Percentiles rank a stretch among this genome's conserved stretches.
These are phyloP conservation scores for Trachymyrmex septentrionalis DNA, from an alignment of 1,140 invertebrate genomes.

Conservation along the genomic window DNA sequence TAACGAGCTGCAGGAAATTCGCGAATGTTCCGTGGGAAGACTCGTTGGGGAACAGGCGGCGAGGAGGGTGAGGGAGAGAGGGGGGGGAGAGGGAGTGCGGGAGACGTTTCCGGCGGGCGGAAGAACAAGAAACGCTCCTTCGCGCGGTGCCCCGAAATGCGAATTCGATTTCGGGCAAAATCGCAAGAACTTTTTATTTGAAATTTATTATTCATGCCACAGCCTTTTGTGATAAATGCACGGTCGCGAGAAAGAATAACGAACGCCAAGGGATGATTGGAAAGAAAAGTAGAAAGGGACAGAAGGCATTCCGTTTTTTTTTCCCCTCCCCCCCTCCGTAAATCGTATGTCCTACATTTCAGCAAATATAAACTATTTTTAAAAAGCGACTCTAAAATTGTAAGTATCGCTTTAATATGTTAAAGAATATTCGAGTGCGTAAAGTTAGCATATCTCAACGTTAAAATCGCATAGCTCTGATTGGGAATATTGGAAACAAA, in stretches of 20 bases:
- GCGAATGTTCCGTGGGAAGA: slow-evolving; percentile 53
- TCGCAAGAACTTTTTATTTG: slow-evolving; percentile 30
- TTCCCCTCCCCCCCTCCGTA: too few species aligned
- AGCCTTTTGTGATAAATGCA: slow-evolving; percentile 26
- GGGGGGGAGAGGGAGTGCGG: not conserved
- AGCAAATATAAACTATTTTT: not conserved
- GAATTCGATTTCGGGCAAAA: slow-evolving; percentile 51
- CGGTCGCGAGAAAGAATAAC: slow-evolving; percentile 40
- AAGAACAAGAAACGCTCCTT: slow-evolving; percentile 42
- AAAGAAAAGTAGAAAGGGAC: not conserved
- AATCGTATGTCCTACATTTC: not conserved
- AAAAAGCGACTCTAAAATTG: not conserved
- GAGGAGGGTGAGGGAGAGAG: not conserved
- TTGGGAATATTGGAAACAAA: too few species aligned
- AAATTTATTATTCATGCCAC: slow-evolving; percentile 50
- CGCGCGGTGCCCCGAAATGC: slow-evolving; percentile 37
- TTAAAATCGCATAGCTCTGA: too few species aligned
- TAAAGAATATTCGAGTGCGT: not conserved
- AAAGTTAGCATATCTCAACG: too few species aligned
- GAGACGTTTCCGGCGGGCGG: slow-evolving; percentile 22
- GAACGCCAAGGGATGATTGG: not conserved
- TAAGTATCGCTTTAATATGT: not conserved
- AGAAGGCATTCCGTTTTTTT: not conserved
- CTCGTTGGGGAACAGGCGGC: not conserved
- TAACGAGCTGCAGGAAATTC: slow-evolving; percentile 58